Evolutionary conservation across 2,888 invertebrate genomes (phyloP), one percentile per base, ranked within the genome.

Genomic region (Dascillus cervinus): DNA sequence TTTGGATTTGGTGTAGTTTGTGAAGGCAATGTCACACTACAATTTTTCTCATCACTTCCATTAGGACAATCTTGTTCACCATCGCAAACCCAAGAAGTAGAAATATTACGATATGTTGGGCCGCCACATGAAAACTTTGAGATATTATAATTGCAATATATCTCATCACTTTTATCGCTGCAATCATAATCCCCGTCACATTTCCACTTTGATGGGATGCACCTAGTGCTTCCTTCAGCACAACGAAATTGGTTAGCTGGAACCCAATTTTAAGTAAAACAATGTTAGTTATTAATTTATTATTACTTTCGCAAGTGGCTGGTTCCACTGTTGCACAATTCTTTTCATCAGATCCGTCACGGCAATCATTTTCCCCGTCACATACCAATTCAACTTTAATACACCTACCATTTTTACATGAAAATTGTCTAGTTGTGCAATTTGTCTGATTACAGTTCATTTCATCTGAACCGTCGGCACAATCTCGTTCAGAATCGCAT

Each of bases 171-270:
- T 1, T 73, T 74, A 40, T 75, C 75, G 2, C 65, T 62, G 49
- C 88, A 91, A 60, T 92, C 91, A n/a, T 69, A 62, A 46, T 82
- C 81, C 4, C 80, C 81, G 62, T 90, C 89, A 64, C 91, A 92
- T 21, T 77, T 74, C 77, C 84, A 85, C 10, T 79, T 75, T 49
- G 70, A 69, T 23, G 84, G 82, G 34, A 88, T 79, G 49, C 88
- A 88, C 22, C 69, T 66, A 3, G 58, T 45, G 8, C 69, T 71
- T 38, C 69, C 70, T 2, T 55, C 43, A 25, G 59, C 61, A 53
- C 81, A 82, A 33, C 66, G 64, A 53, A 79, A 80, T 49, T 80
- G 74, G 46, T 65, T 67, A 45, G 47, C 62, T n/a, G n/a, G n/a
- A n/a, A n/a, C n/a, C n/a, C n/a, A n/a, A n/a, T n/a, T n/a, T n/a